These are phyloP conservation scores for Callyntrura sp. DNA, from an alignment of 2,888 invertebrate species.

Conservation along the genomic window DNA sequence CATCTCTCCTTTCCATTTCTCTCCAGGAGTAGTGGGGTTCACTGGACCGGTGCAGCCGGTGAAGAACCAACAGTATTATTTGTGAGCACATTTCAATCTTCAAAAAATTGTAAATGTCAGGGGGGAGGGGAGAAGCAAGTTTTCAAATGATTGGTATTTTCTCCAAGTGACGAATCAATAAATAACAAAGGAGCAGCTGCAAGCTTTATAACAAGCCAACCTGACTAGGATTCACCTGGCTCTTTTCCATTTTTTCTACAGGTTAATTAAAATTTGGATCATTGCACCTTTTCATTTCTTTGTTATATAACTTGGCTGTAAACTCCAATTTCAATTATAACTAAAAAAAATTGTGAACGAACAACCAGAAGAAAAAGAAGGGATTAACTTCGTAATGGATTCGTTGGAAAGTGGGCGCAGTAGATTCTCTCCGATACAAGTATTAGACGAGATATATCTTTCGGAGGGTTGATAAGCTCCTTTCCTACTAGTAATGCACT, in stretches of 20 bases:
- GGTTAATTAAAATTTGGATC: conserved; percentile 28
- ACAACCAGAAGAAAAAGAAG: neutral
- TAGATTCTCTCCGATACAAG: neutral
- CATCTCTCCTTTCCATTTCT: conserved; percentile 14
- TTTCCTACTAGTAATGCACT: conserved; percentile 13
- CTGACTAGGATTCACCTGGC: conserved; percentile 45
- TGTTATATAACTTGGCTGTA: neutral
- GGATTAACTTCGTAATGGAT: neutral
- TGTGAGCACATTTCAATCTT: neutral
- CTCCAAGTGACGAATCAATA: neutral
- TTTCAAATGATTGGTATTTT: neutral
- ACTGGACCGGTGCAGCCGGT: neutral
- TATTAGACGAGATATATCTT: neutral
- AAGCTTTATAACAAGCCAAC: conserved; percentile 10
- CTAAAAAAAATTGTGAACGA: neutral
- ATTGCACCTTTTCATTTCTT: neutral
- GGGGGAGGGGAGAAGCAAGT: neutral
- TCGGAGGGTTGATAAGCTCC: neutral
- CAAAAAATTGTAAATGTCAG: neutral
- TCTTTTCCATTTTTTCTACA: neutral
- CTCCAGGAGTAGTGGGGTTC: conserved; percentile 48
- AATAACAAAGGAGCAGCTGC: conserved; percentile 32
- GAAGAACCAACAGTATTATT: neutral
- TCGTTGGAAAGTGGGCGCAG: neutral
- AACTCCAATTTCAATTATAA: neutral